Conservation (phyloP, 2,888 invertebrate genomes). For the Clitarchus hookeri region DNA sequence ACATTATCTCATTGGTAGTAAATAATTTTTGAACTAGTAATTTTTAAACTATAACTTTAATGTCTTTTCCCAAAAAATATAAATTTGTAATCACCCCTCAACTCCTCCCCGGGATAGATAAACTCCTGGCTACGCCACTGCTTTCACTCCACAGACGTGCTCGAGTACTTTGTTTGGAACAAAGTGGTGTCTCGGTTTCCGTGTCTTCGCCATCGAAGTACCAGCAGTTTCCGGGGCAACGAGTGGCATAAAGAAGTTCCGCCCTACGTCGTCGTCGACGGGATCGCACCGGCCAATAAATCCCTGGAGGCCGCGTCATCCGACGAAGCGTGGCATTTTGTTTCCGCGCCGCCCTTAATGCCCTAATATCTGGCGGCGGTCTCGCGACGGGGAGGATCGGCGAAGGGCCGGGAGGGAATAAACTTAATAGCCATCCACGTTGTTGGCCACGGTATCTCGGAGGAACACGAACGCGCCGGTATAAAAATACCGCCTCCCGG, state of each 20-base stretch:
- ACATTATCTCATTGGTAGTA: too few species aligned
- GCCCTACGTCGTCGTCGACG: too few species aligned
- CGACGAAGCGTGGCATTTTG: background rate
- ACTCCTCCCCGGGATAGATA: too few species aligned
- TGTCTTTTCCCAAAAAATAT: too few species aligned
- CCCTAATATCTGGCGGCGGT: background rate
- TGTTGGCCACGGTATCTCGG: background rate
- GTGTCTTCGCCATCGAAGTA: too few species aligned
- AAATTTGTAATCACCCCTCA: too few species aligned
- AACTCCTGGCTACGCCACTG: too few species aligned
- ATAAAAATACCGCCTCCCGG: background rate
- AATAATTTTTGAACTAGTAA: too few species aligned
- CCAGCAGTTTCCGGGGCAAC: background rate
- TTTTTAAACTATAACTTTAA: too few species aligned
- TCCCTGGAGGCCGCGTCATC: background rate
- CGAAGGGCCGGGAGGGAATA: background rate
- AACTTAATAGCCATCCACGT: conserved; percentile 14
- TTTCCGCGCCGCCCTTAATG: background rate
- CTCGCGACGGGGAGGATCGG: background rate
- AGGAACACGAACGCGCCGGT: background rate
- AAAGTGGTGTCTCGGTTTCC: too few species aligned
- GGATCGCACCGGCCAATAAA: background rate
- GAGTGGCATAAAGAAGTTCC: background rate
- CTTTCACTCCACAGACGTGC: too few species aligned
- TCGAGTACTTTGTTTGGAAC: too few species aligned